These are phyloP conservation scores for Pterocles burchelli DNA, from an alignment of 2,113 vertebrate genomes.

Conservation along the genomic window DNA sequence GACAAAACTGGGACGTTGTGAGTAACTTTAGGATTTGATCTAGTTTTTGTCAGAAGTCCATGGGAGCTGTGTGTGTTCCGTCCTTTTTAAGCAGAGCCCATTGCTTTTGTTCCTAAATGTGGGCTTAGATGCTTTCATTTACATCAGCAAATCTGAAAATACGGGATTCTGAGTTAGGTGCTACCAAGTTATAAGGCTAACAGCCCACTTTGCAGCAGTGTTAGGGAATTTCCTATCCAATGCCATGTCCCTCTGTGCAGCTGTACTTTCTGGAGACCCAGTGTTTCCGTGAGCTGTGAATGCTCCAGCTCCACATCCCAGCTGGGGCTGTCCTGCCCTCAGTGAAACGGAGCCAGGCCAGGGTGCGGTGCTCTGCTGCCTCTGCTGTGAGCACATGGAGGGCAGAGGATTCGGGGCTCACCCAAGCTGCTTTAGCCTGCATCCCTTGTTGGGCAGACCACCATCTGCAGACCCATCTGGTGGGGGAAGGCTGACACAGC, in stretches of 20 bases:
- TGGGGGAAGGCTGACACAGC: neutral
- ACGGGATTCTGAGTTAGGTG: neutral
- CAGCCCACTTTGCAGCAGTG: neutral
- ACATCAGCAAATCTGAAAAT: neutral
- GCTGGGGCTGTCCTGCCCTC: neutral
- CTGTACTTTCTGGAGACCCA: neutral
- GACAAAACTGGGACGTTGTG: neutral
- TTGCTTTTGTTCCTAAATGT: neutral
- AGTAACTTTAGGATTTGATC: neutral
- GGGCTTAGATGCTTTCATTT: neutral
- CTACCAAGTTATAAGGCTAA: neutral
- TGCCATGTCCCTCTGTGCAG: neutral
- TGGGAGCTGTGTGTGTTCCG: neutral
- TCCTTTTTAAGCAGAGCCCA: neutral
- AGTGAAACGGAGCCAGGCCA: neutral
- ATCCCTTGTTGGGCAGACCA: neutral
- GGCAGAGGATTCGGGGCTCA: neutral
- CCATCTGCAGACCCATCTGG: neutral
- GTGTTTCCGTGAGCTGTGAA: neutral
- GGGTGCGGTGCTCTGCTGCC: neutral
- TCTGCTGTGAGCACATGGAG: accelerated
- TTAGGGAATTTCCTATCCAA: neutral
- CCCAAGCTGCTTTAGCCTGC: neutral
- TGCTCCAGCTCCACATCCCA: neutral
- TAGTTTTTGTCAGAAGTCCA: neutral